Conservation (phyloP, 1,140 invertebrate genomes). For the Bombus terrestris region DNA sequence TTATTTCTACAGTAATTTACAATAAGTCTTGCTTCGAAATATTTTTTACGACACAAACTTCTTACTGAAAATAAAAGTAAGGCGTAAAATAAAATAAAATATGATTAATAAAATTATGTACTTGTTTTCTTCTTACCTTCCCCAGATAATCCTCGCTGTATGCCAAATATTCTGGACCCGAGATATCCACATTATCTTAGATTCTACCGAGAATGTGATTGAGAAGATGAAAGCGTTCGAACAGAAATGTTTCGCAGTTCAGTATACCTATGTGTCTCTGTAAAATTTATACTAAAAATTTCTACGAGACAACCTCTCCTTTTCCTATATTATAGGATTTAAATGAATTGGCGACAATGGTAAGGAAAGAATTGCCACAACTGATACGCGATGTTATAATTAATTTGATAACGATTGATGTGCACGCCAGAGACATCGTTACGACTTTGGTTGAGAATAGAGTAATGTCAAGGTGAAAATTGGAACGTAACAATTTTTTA, state of each 20-base stretch:
- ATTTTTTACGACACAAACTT: neutral
- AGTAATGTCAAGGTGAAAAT: conserved; percentile 84
- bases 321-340: conserved; percentile 84
- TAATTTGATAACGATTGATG: conserved; percentile 93
- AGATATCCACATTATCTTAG: conserved; percentile 89
- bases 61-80: neutral
- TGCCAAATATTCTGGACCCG: conserved; percentile 94
- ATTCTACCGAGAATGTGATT: conserved; percentile 75
- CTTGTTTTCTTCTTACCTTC: neutral
- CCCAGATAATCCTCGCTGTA: conserved; percentile 88
- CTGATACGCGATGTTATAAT: conserved; percentile 89
- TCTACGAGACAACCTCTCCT: neutral
- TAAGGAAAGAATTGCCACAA: conserved; percentile 87
- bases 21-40: neutral
- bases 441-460: conserved; percentile 87
- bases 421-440: conserved; percentile 93
- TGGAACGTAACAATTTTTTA: neutral
- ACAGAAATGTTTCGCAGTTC: conserved; percentile 84
- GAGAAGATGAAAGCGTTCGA: conserved; percentile 87
- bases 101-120: neutral
- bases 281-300: neutral
- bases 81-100: neutral
- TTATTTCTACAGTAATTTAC: neutral
- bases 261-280: conserved; percentile 63
- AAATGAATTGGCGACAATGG: conserved; percentile 90